Conservation (phyloP, 1,140 invertebrate species). For the Heliothis virescens region DNA sequence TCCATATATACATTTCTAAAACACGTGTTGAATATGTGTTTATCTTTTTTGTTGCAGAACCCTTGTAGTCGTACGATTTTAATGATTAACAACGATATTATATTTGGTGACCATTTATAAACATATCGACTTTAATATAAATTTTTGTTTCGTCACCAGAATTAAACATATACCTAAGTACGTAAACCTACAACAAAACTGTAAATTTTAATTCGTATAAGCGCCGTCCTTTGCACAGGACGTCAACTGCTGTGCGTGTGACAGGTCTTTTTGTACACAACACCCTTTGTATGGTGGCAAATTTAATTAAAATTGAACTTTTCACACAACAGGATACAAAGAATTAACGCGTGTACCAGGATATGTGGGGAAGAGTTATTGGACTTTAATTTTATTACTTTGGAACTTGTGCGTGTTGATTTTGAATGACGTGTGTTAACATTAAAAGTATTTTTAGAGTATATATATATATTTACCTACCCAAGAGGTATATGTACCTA, state of each 20-base stretch:
- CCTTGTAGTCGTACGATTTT: no score
- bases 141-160: no score
- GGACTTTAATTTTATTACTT: conserved; percentile 1
- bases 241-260: conserved; percentile 34
- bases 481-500: no score
- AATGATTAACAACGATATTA: no score
- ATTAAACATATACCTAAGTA: no score
- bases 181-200: neutral
- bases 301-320: conserved; percentile 40
- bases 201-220: conserved; percentile 5
- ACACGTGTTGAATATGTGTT: no score
- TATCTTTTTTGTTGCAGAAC: no score
- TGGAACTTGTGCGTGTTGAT: neutral
- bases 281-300: conserved; percentile 34
- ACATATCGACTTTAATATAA: no score
- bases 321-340: conserved; percentile 9
- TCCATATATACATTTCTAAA: no score
- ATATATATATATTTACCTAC: no score
- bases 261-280: conserved; percentile 32
- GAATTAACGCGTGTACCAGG: neutral
- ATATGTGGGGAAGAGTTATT: conserved; percentile 6
- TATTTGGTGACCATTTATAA: no score
- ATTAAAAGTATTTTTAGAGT: no score
- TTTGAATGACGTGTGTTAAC: neutral
- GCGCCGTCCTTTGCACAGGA: neutral